These are phyloP conservation scores for Pegea sp. DNA, from an alignment of 23 tunicate species.

Conservation along the genomic window DNA sequence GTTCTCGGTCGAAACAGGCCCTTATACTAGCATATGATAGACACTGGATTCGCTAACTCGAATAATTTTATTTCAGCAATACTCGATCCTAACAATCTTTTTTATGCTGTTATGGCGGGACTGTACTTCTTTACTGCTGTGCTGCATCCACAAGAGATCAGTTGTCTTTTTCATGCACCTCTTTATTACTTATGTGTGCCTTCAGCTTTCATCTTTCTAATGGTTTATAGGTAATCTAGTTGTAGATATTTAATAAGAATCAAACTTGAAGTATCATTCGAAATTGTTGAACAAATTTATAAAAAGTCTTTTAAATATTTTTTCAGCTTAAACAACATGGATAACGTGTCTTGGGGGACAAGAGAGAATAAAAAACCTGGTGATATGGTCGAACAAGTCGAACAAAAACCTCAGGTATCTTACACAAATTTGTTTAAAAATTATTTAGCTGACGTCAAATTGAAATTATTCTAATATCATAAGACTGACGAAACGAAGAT, in stretches of 20 bases:
- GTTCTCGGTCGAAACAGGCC: too few species aligned
- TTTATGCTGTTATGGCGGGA: conserved; percentile 60
- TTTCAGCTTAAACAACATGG: conserved; percentile 58
- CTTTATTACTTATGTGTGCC: conserved; percentile 88
- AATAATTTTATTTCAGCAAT: too few species aligned
- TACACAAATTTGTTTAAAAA: too few species aligned
- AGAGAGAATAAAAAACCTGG: conserved; percentile 51
- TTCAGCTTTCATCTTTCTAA: conserved; percentile 89
- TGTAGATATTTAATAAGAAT: neutral
- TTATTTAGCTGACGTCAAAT: neutral
- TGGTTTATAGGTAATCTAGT: conserved; percentile 62
- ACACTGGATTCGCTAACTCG: too few species aligned
- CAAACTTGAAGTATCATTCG: neutral
- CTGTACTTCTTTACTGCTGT: conserved; percentile 79
- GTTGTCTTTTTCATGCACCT: conserved; percentile 60
- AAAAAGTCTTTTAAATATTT: neutral
- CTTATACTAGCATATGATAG: too few species aligned
- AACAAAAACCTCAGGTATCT: conserved; percentile 27
- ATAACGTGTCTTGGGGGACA: conserved; percentile 99
- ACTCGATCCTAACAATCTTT: conserved; percentile 72
- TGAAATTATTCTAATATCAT: neutral
- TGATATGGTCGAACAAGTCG: conserved; percentile 6
- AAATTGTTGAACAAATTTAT: neutral
- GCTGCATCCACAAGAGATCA: conserved; percentile 70
- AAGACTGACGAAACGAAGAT: neutral